Base-by-base conservation (phyloP, 1,140 invertebrate species). In the Sycophaga agraensis region DNA sequence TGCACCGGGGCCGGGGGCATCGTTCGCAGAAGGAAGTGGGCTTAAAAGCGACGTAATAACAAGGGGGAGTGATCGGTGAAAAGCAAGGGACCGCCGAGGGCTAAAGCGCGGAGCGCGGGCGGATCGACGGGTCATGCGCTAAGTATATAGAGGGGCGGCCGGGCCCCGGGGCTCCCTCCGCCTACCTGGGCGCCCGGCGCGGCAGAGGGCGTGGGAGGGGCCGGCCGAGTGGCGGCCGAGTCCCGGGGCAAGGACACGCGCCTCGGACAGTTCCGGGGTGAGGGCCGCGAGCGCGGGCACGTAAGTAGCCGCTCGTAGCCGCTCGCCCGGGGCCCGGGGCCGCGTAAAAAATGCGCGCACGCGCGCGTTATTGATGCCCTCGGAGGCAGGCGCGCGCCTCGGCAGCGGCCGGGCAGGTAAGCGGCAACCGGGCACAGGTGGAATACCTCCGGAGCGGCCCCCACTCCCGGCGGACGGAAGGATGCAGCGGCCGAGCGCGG, bases 351-450 rank as follows among this genome's bases (percentile, higher is more conserved):
- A n/a, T n/a, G n/a, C n/a, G n/a, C n/a, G n/a, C n/a, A n/a, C n/a
- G n/a, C n/a, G n/a, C n/a, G n/a, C 8, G 43, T 39, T 58, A 58
- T 58, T 58, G 45, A 58, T 58, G 56, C 45, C 45, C 22, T 31
- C n/a, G n/a, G n/a, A n/a, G n/a, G n/a, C n/a, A n/a, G n/a, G n/a
- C n/a, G n/a, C n/a, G n/a, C n/a, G n/a, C n/a, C n/a, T n/a, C n/a
- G n/a, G n/a, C n/a, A n/a, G n/a, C n/a, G 31, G 1, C 11, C 37
- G 65, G 69, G 70, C 70, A 64, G 59, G 65, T 69, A 72, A 71
- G 70, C 70, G n/a, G n/a, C 69, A 66, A 58, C 53, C 59, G 62
- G 48, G 68, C 67, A 72, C 77, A 75, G 72, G 73, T 77, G 75
- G 74, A 78, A 79, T 79, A 16, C 39, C 39, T 31, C 24, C 26